Base-by-base conservation (phyloP, 2,797 vertebrate genomes). In the Falco cherrug region DNA sequence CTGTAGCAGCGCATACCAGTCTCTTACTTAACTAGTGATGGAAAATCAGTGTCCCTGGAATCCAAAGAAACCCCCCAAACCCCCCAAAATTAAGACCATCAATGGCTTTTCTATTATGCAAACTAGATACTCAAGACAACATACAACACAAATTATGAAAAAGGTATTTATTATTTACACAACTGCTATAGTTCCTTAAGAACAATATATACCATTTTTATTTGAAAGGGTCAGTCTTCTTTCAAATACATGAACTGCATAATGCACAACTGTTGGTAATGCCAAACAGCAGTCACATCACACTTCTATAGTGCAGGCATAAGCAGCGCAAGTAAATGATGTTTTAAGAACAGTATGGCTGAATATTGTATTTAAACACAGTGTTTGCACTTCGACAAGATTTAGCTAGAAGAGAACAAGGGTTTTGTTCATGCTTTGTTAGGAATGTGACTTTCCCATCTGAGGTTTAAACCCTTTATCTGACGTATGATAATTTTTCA, bases 161-260 rank as follows among this genome's bases (percentile, higher is more conserved):
- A 98, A 97, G 95, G 96, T 97, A 98, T 98, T 98, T 98, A 98
- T 98, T 98, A 98, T 98, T 98, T 98, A 97, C 97, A 98, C 96
- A 97, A 97, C 97, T 97, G 97, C 97, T 98, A 98, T 97, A 98
- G 97, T 98, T 97, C 98, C 93, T 53, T 98, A 98, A 98, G 97
- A 98, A 98, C 97, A 98, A 98, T 98, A 97, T 97, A 98, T 97
- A 97, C 97, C 96, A 95, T 95, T 94, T 98, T 98, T 97, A 97
- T 97, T 97, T 98, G 97, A 98, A 98, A 98, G 97, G 95, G 95
- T 93, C 91, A 89, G 84, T 94, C 84, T 97, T 97, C 97, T 97
- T 98, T 97, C 98, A 98, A 97, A 98, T 97, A 96, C 96, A 98
- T 96, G 96, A 98, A 97, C 95, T 97, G 96, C 97, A 97, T 95